Conservation (phyloP, 2,888 invertebrate species). For the Carterocephalus palaemon region DNA sequence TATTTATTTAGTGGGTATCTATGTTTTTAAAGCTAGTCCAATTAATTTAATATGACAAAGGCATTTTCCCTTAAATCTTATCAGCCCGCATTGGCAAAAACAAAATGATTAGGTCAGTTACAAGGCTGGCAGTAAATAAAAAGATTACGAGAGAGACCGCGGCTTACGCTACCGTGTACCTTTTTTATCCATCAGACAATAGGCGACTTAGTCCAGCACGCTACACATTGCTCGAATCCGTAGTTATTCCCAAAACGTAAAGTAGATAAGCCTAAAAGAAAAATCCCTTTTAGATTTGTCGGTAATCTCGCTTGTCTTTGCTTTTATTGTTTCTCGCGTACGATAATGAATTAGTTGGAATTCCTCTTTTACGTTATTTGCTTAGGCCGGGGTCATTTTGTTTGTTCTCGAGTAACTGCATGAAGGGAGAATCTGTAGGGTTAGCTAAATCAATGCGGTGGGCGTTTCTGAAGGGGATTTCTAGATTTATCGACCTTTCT, state of each 20-base stretch:
- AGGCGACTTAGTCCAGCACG: constrained; percentile 58
- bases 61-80: no score
- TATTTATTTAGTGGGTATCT: no score
- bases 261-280: constrained; percentile 65
- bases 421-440: constrained; percentile 53
- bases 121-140: constrained; percentile 56
- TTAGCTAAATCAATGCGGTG: constrained; percentile 61
- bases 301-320: constrained; percentile 66
- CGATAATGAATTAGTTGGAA: constrained; percentile 60
- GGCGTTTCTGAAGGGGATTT: constrained; percentile 58
- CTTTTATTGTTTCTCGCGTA: constrained; percentile 65
- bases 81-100: no score
- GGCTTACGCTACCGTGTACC: constrained; percentile 49
- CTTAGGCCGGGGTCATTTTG: constrained; percentile 58
- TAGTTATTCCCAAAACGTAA: constrained; percentile 67
- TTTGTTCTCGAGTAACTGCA: constrained; percentile 61
- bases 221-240: constrained; percentile 58
- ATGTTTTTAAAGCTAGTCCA: no score
- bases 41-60: no score
- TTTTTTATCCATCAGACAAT: constrained; percentile 70
- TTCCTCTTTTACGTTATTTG: constrained; percentile 60
- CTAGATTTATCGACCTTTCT: constrained; percentile 61
- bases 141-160: constrained; percentile 52
- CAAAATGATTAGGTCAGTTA: constrained; percentile 51
- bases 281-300: constrained; percentile 68